Percentiles rank a stretch among this genome's conserved stretches.
phyloP scores from a whole-genome alignment of 2,888 invertebrate species.

The Sericinus montela region DNA sequence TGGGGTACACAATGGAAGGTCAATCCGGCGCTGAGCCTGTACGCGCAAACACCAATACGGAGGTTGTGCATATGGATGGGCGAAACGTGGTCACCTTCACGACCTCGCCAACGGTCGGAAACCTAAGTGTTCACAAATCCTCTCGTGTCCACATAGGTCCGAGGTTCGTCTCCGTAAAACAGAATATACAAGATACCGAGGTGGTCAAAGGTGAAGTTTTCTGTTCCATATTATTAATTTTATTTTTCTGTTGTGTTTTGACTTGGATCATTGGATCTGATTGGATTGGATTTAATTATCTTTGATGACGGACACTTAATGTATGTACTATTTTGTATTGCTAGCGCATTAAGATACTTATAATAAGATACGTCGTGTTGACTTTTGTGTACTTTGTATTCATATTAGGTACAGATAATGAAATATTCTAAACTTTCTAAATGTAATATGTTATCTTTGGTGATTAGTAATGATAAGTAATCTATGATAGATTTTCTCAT shows the following conservation, averaged over 20 bases:
- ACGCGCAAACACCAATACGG: constrained; percentile 35
- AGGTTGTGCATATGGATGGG: constrained; percentile 42
- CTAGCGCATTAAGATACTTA: too few species aligned
- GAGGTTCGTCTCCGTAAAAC: constrained; percentile 58
- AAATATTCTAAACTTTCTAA: too few species aligned
- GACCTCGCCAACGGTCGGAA: constrained; percentile 39
- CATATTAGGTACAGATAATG: too few species aligned
- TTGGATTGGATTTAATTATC: background rate
- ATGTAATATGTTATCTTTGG: too few species aligned
- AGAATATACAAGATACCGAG: constrained; percentile 59
- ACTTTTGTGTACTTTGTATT: too few species aligned
- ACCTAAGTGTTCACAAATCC: constrained; percentile 53
- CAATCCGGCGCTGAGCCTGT: constrained; percentile 29
- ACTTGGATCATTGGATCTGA: background rate
- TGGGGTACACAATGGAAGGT: constrained; percentile 37
- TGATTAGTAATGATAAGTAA: too few species aligned
- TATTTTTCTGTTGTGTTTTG: constrained; percentile 10
- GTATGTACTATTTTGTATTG: too few species aligned
- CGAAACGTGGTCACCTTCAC: constrained; percentile 29
- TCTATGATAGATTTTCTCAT: too few species aligned
- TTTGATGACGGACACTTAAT: too few species aligned
- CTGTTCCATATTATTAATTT: background rate
- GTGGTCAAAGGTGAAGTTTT: constrained; percentile 61
- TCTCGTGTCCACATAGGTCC: constrained; percentile 61
- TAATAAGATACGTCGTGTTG: too few species aligned